phyloP scores from a whole-genome alignment of 1,140 invertebrate species.

The Lepidurus packardi region DNA sequence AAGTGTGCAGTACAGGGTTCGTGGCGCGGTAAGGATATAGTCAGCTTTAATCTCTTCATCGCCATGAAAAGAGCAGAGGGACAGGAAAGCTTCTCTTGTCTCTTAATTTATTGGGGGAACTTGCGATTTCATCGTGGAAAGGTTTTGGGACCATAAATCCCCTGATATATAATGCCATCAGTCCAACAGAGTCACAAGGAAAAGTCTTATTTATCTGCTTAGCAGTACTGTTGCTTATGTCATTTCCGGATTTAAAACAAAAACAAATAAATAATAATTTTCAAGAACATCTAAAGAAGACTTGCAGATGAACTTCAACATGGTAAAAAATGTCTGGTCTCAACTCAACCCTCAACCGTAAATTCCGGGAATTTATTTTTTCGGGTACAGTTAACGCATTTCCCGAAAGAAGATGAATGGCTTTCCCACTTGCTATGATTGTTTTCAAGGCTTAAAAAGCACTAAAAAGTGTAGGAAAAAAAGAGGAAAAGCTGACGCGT shows the following conservation, averaged over 20 bases:
- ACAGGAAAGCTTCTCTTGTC: neutral
- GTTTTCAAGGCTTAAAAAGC: neutral
- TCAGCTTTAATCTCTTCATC: conserved; percentile 7
- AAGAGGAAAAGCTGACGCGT: neutral
- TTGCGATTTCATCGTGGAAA: conserved; percentile 18
- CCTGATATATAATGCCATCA: neutral
- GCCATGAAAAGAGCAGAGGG: neutral
- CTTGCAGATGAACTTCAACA: too few relatives aligned
- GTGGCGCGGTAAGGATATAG: neutral
- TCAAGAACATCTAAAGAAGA: too few relatives aligned
- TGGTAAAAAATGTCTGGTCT: too few relatives aligned
- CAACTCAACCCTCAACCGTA: neutral
- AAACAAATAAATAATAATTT: too few relatives aligned
- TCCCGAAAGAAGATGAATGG: neutral
- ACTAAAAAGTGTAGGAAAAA: neutral
- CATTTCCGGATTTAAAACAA: neutral
- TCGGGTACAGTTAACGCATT: neutral
- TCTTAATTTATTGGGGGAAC: conserved; percentile 5
- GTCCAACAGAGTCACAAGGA: neutral
- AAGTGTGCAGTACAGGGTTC: neutral
- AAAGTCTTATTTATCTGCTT: neutral
- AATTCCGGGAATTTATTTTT: neutral
- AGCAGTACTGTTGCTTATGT: neutral
- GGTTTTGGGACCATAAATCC: neutral
- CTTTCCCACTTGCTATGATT: neutral